A percentile compares a stretch with the other conserved stretches of the same genome.
phyloP scores from a whole-genome alignment of 2,888 invertebrate species.

The Xylocampa areola region DNA sequence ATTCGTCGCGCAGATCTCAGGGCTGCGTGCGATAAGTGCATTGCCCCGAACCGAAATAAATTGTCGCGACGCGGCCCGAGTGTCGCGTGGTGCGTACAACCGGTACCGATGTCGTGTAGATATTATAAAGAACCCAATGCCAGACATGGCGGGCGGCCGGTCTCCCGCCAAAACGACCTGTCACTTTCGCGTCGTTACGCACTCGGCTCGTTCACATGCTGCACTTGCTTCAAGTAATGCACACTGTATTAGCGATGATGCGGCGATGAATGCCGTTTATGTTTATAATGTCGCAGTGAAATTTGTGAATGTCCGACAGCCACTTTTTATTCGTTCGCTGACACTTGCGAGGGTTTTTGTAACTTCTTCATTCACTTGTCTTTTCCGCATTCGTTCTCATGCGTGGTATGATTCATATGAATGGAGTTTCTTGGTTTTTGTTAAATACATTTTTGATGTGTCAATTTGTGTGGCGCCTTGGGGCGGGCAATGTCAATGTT shows the following conservation, averaged over 20 bases:
- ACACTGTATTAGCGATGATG: slow-evolving; percentile 59
- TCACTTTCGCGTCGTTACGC: slow-evolving; percentile 72
- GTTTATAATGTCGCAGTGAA: slow-evolving; percentile 49
- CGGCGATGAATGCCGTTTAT: slow-evolving; percentile 61
- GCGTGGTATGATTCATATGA: slow-evolving; percentile 60
- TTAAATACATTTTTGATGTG: slow-evolving; percentile 57
- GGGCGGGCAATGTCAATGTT: slow-evolving; percentile 44
- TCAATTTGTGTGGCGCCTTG: slow-evolving; percentile 43
- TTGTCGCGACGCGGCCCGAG: slow-evolving; percentile 82
- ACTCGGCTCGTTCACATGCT: slow-evolving; percentile 59
- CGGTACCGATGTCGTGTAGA: slow-evolving; percentile 80
- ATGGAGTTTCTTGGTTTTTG: slow-evolving; percentile 54
- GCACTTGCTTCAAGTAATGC: slow-evolving; percentile 64
- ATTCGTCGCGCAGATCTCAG: slow-evolving; percentile 81
- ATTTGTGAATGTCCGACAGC: slow-evolving; percentile 64
- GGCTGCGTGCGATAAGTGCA: slow-evolving; percentile 86
- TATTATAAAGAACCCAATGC: slow-evolving; percentile 66
- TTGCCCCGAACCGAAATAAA: slow-evolving; percentile 89
- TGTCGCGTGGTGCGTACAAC: slow-evolving; percentile 83
- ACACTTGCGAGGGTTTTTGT: slow-evolving; percentile 64
- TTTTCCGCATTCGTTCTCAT: slow-evolving; percentile 62
- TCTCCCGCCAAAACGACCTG: slow-evolving; percentile 76
- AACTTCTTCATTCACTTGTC: slow-evolving; percentile 68
- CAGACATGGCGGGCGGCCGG: slow-evolving; percentile 66
- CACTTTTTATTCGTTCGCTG: slow-evolving; percentile 73